Evolutionary conservation across 2,113 vertebrate genomes (phyloP), one percentile per base, ranked within the genome.

Genomic region (Ptychochromis oligacanthus): DNA sequence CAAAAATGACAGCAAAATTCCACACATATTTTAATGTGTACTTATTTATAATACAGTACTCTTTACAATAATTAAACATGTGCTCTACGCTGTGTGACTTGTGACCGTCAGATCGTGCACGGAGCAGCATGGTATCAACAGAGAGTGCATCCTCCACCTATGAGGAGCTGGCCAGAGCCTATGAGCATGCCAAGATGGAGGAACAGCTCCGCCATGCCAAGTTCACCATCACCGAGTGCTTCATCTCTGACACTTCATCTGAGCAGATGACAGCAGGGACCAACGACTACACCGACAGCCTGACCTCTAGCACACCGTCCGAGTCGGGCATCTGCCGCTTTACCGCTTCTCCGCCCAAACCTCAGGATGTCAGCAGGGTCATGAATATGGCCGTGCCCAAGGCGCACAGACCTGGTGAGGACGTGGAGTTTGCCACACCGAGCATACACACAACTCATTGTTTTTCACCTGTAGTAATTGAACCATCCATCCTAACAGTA

Each of bases 141-240:
- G 98, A 99, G 96, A 99, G 98, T 83, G 98, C 98, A 81, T 99
- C 98, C 88, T 99, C 98, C 87, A 99, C 98, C 0, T 99, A 99
- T 0, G 98, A 99, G 95, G 98, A 99, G 89, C 95, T 99, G 94
- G 98, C 98, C 2, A 95, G 98, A 82, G 98, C 98, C 15, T 99
- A 99, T 2, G 98, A 99, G 86, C 98, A 99, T 0, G 98, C 98
- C 92, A 99, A 99, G 95, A 98, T 99, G 98, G 98, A 99, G 90
- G 98, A 99, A 86, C 98, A 99, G 95, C 96, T 99, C 88, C 95
- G 98, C 64, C 98, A 99, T 1, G 98, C 98, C 94, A 99, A 99
- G 96, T 99, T 99, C 97, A 99, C 98, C 95, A 99, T 99, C 95
- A 99, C 98, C 0, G 98, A 99, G 89, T 99, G 98, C 96, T 99